These are phyloP conservation scores for Galeopterus variegatus DNA, from an alignment of 2,113 vertebrate genomes.

Conservation along the genomic window DNA sequence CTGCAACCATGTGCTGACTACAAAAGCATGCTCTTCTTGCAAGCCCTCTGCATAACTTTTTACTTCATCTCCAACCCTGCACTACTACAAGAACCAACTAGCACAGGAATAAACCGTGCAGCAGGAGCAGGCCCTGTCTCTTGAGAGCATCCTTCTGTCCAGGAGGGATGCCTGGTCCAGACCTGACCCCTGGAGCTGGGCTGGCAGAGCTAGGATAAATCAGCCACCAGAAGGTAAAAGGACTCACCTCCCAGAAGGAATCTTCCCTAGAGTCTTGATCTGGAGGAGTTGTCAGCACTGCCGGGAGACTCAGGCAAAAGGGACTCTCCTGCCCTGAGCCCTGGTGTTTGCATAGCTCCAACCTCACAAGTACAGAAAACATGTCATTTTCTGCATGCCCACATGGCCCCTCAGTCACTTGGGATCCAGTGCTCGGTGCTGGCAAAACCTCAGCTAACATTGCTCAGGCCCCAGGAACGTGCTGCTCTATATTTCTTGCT, in stretches of 20 bases:
- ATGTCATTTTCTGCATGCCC: accelerated
- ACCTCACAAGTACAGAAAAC: not conserved
- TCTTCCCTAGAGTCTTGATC: not conserved
- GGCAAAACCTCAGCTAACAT: not conserved
- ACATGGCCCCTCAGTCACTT: accelerated
- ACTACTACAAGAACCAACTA: not conserved
- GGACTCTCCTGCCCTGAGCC: not conserved
- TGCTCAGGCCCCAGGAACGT: not conserved
- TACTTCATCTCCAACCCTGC: not conserved
- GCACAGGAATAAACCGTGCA: accelerated
- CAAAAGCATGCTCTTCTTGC: too few species aligned
- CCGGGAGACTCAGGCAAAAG: not conserved
- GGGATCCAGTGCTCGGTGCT: too few species aligned
- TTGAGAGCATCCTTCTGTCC: not conserved
- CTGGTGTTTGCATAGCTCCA: not conserved
- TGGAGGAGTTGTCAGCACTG: accelerated
- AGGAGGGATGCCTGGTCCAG: not conserved
- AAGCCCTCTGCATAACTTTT: not conserved
- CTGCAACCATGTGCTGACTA: not conserved
- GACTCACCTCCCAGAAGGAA: not conserved
- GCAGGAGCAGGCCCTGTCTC: not conserved
- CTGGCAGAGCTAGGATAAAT: too few species aligned
- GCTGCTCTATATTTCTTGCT: not conserved
- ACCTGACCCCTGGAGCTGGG: not conserved
- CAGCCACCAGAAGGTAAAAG: not conserved